These are phyloP conservation scores for Balaeniceps rex DNA, from an alignment of 2,113 vertebrate species.

Conservation along the genomic window DNA sequence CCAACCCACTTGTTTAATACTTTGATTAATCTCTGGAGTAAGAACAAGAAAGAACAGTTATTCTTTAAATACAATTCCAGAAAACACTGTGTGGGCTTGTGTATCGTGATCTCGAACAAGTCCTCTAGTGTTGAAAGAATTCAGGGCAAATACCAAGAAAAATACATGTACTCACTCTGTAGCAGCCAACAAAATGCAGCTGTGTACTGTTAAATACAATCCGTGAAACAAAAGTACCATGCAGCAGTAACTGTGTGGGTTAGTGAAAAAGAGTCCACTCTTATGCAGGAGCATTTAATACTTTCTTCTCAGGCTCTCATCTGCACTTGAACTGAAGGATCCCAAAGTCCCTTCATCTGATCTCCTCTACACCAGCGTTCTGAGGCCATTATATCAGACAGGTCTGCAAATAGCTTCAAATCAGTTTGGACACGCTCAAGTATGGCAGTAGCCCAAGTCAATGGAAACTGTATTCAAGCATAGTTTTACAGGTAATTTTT, in stretches of 20 bases:
- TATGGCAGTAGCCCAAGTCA: not conserved
- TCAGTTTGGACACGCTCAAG: not conserved
- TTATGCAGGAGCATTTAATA: not conserved
- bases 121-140: constrained; percentile 51
- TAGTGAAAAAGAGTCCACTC: not conserved
- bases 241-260: not conserved
- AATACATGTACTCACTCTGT: constrained; percentile 1
- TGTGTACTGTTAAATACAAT: not conserved
- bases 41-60: constrained; percentile 41
- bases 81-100: constrained; percentile 49
- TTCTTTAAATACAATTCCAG: constrained; percentile 45
- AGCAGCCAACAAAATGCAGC: constrained; percentile 20
- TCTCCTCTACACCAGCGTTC: not conserved
- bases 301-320: not conserved
- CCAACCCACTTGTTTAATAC: constrained; percentile 39
- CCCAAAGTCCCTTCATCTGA: not conserved
- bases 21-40: constrained; percentile 35
- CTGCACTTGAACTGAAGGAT: not conserved
- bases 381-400: not conserved
- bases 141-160: constrained; percentile 57
- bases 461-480: not conserved
- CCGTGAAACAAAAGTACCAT: not conserved
- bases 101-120: constrained; percentile 21
- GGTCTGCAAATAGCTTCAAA: not conserved
- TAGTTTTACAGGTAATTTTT: not conserved